Evolutionary conservation across 2,113 vertebrate species (phyloP).

Genomic region (Mirounga angustirostris): DNA sequence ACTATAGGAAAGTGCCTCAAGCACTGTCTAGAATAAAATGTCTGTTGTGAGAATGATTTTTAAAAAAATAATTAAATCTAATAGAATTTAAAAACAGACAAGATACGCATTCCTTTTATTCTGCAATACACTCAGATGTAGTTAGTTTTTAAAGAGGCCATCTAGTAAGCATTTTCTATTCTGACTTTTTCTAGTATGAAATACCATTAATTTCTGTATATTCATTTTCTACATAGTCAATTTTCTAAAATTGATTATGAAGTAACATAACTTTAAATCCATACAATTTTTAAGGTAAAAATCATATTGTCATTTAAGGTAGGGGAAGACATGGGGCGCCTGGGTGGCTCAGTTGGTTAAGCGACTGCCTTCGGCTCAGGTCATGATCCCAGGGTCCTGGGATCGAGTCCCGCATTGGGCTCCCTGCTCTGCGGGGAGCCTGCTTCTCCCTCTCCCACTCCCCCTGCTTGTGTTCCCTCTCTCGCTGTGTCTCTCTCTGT

Average conservation of each 20-base stretch:
- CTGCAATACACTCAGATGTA: background rate
- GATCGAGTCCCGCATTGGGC: too few species aligned
- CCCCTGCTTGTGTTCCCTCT: too few species aligned
- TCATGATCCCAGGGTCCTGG: too few species aligned
- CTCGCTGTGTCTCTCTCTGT: too few species aligned
- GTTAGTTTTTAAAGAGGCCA: background rate
- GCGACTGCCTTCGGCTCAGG: too few species aligned
- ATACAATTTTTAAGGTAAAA: background rate
- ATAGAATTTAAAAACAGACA: constrained; percentile 38
- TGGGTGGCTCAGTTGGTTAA: too few species aligned
- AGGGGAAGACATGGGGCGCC: background rate
- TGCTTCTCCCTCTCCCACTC: too few species aligned
- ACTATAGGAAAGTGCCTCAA: background rate
- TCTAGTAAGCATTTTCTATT: background rate
- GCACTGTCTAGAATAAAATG: background rate
- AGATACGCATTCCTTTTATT: background rate
- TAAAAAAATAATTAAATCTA: constrained; percentile 1
- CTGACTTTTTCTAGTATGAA: background rate
- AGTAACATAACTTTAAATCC: background rate
- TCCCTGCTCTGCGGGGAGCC: too few species aligned
- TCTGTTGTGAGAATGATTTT: background rate
- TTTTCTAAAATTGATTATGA: background rate
- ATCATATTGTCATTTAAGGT: background rate
- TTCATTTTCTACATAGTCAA: background rate
- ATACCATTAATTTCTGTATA: background rate